These are phyloP conservation scores for Lepidothrix coronata DNA, from an alignment of 2,113 vertebrate species.

Conservation along the genomic window DNA sequence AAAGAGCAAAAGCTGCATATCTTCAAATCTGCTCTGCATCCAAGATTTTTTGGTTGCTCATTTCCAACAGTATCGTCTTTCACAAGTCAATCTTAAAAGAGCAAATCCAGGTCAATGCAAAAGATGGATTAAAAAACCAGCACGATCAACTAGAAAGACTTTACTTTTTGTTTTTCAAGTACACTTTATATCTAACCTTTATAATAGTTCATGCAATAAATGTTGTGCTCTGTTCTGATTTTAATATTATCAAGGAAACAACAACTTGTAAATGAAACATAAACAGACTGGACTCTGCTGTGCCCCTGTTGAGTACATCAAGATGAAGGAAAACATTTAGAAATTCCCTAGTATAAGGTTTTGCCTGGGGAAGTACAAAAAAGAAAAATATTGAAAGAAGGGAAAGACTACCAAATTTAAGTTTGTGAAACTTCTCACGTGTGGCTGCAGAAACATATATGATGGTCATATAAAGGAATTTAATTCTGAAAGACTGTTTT, in stretches of 20 bases:
- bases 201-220: not conserved
- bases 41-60: not conserved
- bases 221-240: not conserved
- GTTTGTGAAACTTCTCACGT: not conserved
- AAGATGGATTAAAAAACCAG: not conserved
- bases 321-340: not conserved
- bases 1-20: not conserved
- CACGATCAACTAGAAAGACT: not conserved
- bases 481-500: not conserved
- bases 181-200: not conserved
- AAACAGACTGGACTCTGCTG: not conserved
- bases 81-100: not conserved
- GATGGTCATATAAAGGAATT: not conserved
- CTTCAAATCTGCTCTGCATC: not conserved
- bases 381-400: not conserved
- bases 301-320: not conserved
- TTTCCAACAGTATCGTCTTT: not conserved
- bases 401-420: not conserved
- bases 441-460: not conserved
- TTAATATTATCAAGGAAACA: not conserved
- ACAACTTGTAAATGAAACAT: not conserved
- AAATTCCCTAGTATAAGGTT: not conserved
- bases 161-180: not conserved
- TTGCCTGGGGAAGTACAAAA: not conserved
- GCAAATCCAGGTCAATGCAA: not conserved